Evolutionary conservation across 1,140 invertebrate genomes (phyloP).

Genomic region (Trachelipus rathkii): DNA sequence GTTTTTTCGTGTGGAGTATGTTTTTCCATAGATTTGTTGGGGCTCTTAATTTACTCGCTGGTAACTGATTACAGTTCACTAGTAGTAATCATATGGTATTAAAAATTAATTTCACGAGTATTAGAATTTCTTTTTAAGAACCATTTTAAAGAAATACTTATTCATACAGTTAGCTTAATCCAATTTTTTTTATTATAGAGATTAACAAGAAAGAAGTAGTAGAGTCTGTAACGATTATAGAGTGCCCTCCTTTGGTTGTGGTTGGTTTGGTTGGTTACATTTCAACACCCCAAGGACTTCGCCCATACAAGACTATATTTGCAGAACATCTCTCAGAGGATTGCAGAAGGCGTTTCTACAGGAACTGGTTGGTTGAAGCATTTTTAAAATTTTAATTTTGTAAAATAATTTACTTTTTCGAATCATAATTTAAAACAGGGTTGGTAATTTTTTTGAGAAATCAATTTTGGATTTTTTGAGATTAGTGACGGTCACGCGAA

Average conservation of each 20-base stretch:
- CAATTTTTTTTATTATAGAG: conserved; percentile 61
- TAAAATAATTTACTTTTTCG: background rate
- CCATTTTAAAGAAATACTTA: background rate
- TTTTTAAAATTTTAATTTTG: background rate
- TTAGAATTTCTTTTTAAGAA: background rate
- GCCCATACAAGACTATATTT: conserved; percentile 92
- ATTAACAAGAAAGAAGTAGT: conserved; percentile 99
- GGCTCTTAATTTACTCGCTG: background rate
- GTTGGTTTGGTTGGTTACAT: conserved; percentile 98
- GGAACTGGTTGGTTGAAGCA: conserved; percentile 84
- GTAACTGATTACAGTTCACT: background rate
- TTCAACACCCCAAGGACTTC: conserved; percentile 92
- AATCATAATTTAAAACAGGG: too few species aligned
- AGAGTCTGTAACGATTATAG: conserved; percentile 95
- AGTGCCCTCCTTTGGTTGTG: conserved; percentile 96
- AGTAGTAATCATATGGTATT: background rate
- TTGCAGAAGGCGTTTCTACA: conserved; percentile 96
- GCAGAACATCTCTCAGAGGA: conserved; percentile 98
- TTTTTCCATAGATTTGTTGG: background rate
- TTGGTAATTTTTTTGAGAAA: too few species aligned
- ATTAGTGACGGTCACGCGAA: too few species aligned
- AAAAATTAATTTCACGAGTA: background rate
- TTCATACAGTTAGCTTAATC: background rate
- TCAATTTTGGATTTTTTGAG: too few species aligned
- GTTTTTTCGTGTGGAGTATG: background rate